Base-by-base conservation (phyloP, 2,113 vertebrate genomes). In the Morone saxatilis region DNA sequence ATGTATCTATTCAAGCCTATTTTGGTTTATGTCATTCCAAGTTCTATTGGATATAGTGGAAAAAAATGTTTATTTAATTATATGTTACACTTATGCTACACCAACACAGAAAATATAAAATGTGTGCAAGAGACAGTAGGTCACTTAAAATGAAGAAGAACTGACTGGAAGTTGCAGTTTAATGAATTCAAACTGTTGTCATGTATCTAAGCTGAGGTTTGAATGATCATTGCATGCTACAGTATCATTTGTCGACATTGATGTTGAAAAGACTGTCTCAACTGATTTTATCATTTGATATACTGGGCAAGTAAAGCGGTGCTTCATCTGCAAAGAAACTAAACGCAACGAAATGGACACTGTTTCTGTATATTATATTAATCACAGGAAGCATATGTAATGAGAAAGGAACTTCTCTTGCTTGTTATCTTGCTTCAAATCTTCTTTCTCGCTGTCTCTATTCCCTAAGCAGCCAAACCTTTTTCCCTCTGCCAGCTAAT, bases 361-460 rank as follows among this genome's bases (percentile, higher is more conserved):
- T 69, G 20, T 62, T 63, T 13, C 2, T 43, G 4, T n/a, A 25
- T 31, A 65, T 66, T 71, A 51, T 56, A 41, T 50, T 2, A 4
- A 78, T 20, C 2, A 22, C 2, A 57, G 10, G 5, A 56, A 54
- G 43, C 12, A 43, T n/a, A 70, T 80, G 14, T 31, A 59, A 59
- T n/a, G 17, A 66, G 47, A 14, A 47, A 62, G 45, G 20, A 71
- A 67, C 3, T 56, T 7, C 40, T 31, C 31, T 25, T 25, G 78
- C 45, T 79, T 57, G 19, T 71, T 79, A 79, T 78, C 17, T 38
- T 56, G 14, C 48, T 78, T 38, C 38, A 45, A 61, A 54, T 41
- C 31, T 75, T 72, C 20, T 22, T 72, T 59, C 22, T 45, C 14
- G 31, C 14, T 66, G 9, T 66, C 56, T 71, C 10, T 80, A 2